Evolutionary conservation across 1,140 invertebrate genomes (phyloP).

Genomic region (Grapholita molesta): DNA sequence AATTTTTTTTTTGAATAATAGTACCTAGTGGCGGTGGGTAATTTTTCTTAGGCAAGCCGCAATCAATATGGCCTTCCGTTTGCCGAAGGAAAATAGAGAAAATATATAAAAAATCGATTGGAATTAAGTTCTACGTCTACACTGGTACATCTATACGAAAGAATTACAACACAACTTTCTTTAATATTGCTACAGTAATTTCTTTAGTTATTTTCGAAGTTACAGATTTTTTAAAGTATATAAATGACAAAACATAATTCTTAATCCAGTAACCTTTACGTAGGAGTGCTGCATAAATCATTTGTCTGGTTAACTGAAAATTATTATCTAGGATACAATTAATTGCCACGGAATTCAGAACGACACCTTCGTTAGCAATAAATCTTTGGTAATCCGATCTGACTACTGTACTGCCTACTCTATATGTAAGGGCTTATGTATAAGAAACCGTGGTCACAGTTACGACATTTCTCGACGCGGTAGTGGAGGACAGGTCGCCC

Average conservation of each 20-base stretch:
- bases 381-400: constrained; percentile 40
- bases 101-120: too few species aligned
- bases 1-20: too few species aligned
- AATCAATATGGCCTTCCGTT: too few species aligned
- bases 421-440: not conserved
- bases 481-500: not conserved
- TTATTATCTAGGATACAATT: constrained; percentile 50
- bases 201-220: too few species aligned
- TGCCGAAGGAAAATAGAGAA: too few species aligned
- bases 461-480: not conserved
- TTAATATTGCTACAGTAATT: too few species aligned
- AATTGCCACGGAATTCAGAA: constrained; percentile 42
- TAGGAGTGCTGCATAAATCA: constrained; percentile 46
- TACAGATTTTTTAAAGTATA: too few species aligned
- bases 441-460: not conserved
- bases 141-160: too few species aligned
- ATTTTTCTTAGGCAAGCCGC: too few species aligned
- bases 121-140: too few species aligned
- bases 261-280: constrained; percentile 19
- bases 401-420: constrained; percentile 24
- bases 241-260: not conserved
- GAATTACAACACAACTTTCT: too few species aligned
- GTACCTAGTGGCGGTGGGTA: too few species aligned
- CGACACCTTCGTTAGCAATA: constrained; percentile 48
- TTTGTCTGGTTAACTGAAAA: constrained; percentile 42